These are phyloP conservation scores for Salvator merianae DNA, from an alignment of 2,113 vertebrate species.

Conservation along the genomic window DNA sequence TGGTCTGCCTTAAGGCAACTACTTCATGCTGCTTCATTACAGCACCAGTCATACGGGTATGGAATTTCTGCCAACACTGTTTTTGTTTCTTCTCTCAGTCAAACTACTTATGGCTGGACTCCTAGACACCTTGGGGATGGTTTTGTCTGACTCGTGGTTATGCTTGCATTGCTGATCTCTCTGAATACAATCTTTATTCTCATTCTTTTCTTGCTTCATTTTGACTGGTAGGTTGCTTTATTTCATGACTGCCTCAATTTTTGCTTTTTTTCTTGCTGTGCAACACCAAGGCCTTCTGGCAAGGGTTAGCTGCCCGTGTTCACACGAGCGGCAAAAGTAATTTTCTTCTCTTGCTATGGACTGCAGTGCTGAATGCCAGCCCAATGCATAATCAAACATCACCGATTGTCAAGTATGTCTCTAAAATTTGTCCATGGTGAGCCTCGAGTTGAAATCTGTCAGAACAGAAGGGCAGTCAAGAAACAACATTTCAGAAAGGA, in stretches of 20 bases:
- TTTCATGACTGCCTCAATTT: background rate
- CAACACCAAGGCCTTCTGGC: background rate
- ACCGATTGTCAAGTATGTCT: background rate
- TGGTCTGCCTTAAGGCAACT: no score
- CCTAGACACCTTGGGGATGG: background rate
- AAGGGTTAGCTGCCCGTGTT: background rate
- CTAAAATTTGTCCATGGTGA: background rate
- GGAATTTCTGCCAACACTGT: background rate
- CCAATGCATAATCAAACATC: no score
- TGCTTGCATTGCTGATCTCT: background rate
- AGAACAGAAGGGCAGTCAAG: background rate
- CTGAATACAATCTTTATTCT: background rate
- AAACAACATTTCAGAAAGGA: background rate
- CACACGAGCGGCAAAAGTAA: background rate
- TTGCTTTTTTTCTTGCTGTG: background rate
- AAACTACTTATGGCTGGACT: background rate
- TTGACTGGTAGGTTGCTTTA: slow-evolving; percentile 5
- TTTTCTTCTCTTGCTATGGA: background rate
- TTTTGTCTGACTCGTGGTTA: background rate
- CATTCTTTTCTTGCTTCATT: background rate
- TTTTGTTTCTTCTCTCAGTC: background rate
- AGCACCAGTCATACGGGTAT: no score
- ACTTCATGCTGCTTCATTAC: no score
- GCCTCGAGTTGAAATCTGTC: background rate
- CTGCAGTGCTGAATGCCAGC: background rate